phyloP scores from a whole-genome alignment of 2,797 vertebrate species.

The Pristis pectinata region DNA sequence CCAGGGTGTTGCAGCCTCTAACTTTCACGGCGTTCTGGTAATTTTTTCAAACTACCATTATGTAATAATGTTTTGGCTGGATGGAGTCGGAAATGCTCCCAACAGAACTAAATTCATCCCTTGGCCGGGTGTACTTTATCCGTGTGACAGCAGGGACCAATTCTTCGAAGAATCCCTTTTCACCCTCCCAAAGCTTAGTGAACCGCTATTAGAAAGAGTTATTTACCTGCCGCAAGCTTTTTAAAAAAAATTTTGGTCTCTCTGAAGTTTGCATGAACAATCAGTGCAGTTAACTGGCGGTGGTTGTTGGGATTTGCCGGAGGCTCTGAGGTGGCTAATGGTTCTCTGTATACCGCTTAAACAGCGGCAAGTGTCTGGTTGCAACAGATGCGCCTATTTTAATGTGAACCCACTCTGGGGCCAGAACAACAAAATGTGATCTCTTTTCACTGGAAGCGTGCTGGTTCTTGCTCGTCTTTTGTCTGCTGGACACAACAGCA shows the following conservation, averaged over 20 bases:
- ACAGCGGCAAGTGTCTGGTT: constrained; percentile 15
- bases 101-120: too few relatives aligned
- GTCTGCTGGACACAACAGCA: constrained; percentile 5
- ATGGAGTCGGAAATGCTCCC: too few relatives aligned
- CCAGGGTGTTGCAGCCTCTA: too few relatives aligned
- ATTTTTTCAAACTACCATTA: too few relatives aligned
- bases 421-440: constrained; percentile 10
- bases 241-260: background rate
- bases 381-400: constrained; percentile 30
- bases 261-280: background rate
- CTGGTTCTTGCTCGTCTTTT: constrained; percentile 8
- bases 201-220: background rate
- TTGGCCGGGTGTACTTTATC: too few relatives aligned
- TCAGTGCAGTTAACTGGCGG: constrained; percentile 27
- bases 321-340: constrained; percentile 12
- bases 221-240: background rate
- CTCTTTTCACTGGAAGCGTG: constrained; percentile 29
- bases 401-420: background rate
- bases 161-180: background rate
- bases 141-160: background rate
- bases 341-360: background rate
- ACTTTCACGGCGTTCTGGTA: background rate
- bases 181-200: background rate
- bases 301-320: constrained; percentile 12
- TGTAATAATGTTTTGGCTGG: too few relatives aligned